A percentile compares a stretch with the other conserved stretches of the same genome.
phyloP scores from a whole-genome alignment of 2,797 vertebrate species.

The Pipistrellus nathusii region DNA sequence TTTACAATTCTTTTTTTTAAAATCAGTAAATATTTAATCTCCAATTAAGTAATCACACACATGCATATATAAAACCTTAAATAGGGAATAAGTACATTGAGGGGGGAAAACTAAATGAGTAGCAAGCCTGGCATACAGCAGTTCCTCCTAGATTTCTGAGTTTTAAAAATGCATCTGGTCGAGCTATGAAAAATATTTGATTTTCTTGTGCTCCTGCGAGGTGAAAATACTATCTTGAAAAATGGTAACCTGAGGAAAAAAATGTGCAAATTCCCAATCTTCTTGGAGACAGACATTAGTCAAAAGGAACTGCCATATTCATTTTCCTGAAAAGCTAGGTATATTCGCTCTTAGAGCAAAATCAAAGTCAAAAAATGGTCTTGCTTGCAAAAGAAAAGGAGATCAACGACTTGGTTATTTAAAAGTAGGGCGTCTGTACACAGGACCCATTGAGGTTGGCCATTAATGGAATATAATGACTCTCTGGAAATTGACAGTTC shows the following conservation, averaged over 20 bases:
- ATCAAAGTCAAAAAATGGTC: conserved; percentile 1
- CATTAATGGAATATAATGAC: conserved; percentile 22
- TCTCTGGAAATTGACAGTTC: conserved; percentile 42
- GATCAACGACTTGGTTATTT: conserved; percentile 37
- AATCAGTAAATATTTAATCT: not conserved
- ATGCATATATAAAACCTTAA: not conserved
- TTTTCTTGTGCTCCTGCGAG: conserved; percentile 13
- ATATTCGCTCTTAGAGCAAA: conserved; percentile 23
- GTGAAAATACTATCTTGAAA: conserved; percentile 62
- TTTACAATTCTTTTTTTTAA: not conserved
- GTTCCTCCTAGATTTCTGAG: not conserved
- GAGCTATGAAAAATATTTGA: conserved; percentile 43
- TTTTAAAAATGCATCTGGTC: conserved; percentile 50
- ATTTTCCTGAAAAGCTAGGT: conserved; percentile 51
- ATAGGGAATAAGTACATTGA: too few species aligned
- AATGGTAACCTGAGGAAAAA: conserved; percentile 56
- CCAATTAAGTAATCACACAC: not conserved
- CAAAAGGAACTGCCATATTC: conserved; percentile 59
- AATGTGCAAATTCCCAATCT: conserved; percentile 40
- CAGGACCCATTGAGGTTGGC: not conserved
- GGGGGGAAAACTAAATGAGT: not conserved
- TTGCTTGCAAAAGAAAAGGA: conserved; percentile 40
- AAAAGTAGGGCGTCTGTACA: not conserved
- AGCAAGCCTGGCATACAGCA: not conserved
- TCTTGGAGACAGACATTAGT: conserved; percentile 62